Base-by-base conservation (phyloP, 2,888 invertebrate species). In the Antheraea yamamai region DNA sequence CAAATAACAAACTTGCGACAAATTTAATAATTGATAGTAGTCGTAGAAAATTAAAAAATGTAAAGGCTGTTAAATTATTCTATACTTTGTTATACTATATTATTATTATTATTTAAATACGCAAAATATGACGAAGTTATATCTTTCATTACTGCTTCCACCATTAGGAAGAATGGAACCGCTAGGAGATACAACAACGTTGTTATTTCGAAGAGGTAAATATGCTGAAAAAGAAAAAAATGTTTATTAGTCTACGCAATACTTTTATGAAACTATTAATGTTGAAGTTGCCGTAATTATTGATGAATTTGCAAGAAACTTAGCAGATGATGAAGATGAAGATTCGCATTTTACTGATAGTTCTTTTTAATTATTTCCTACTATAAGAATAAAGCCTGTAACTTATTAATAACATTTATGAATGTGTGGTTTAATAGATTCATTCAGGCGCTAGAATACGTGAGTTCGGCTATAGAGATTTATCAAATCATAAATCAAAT, bases 61-160 rank as follows among this genome's bases (percentile, higher is more conserved):
- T 30, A 66, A 26, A 26, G 16, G 10, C 30, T 16, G 30, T 66
- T 26, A 30, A 66, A 30, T 16, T 14, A 66, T 66, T 30, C 6
- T 16, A 66, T 18, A 30, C 64, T 26, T 66, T 16, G 16, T 52
- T 52, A 52, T 18, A 18, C 18, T 10, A 4, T 47, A 47, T 47
- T 66, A 66, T 18, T 30, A 16, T 66, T 30, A 30, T 30, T 66
- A 30, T 10, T 30, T 18, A 12, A 30, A 66, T 14, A 30, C 4
- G 4, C 64, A 66, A 30, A 30, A 30, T 66, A 30, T 66, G 6
- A 16, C 3, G 30, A 30, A 30, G 64, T 66, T 66, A 74, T 39
- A 64, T 55, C 75, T 74, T 79, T 79, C 73, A 77, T 75, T 20
- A 81, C 78, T 26, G 81, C 81, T 70, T 84, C 83, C 74, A 83